Evolutionary conservation across 2,113 vertebrate genomes (phyloP), one percentile per base, ranked within the genome.

Genomic region (Sphyrna mokarran): DNA sequence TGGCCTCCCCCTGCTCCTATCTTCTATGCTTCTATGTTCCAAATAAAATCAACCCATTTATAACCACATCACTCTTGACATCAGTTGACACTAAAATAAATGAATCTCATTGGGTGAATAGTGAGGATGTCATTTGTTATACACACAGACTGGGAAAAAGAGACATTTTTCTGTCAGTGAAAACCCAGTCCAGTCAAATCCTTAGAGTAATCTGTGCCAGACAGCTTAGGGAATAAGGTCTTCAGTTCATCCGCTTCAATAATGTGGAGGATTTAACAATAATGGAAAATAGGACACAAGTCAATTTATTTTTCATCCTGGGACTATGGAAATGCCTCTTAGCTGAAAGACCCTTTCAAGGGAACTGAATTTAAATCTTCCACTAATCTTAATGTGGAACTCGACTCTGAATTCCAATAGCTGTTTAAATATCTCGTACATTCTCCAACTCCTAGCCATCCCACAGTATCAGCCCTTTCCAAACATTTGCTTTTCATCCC

Each of bases 271-370:
- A 93, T 93, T 93, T 66, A 37, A 66, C 37, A 83, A 63, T 20
- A 93, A 40, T 18, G n/a, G 61, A 66, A 93, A 66, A 93, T 93
- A 68, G 89, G 89, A 93, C n/a, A 37, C 89, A 66, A 93, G 89
- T 93, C 89, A 93, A 93, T 93, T 93, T 93, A 93, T 93, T 93
- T 93, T 93, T 68, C 89, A 37, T 66, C 61, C 63, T 93, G 89
- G 89, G 89, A 93, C 37, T 93, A 63, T 33, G 66, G n/a, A 93
- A 61, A 93, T 3, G 16, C 61, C 33, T 66, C 40, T 66, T 33
- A 93, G 33, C 18, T 37, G 89, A n/a, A n/a, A 66, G 61, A 66
- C 7, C 89, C 1, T 29, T 66, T 66, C 33, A 93, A 80, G 89
- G 58, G 61, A 93, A 40, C 61, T 40, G 89, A 93, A 93, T 93